Evolutionary conservation across 2,113 vertebrate species (phyloP).

Genomic region (Elephas maximus): DNA sequence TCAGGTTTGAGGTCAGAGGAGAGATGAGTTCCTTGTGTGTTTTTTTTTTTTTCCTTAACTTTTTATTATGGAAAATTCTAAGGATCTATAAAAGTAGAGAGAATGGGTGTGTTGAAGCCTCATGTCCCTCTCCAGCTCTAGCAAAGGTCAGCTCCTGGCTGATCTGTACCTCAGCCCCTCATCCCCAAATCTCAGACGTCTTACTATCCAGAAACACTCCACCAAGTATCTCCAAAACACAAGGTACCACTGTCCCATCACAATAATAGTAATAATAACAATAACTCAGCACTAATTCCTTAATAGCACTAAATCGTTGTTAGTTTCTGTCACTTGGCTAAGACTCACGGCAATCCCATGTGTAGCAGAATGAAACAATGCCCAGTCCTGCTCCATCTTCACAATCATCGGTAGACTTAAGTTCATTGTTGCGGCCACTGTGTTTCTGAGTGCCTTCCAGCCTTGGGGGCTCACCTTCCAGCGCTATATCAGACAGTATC

Average conservation of each 20-base stretch:
- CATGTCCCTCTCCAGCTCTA: too few species aligned
- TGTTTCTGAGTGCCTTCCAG: background rate
- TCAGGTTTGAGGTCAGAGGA: background rate
- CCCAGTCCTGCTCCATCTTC: background rate
- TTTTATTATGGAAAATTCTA: background rate
- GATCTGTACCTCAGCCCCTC: rapidly evolving
- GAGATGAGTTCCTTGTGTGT: background rate
- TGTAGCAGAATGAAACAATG: too few species aligned
- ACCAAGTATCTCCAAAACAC: background rate
- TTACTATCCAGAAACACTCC: rapidly evolving
- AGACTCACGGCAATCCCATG: background rate
- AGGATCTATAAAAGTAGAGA: background rate
- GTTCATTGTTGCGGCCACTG: background rate
- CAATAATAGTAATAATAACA: too few species aligned
- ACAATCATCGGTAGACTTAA: background rate
- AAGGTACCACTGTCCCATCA: background rate
- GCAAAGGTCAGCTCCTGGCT: background rate
- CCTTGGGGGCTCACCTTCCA: background rate
- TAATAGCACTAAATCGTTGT: background rate
- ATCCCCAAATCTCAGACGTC: background rate
- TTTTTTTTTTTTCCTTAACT: background rate
- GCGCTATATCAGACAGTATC: background rate
- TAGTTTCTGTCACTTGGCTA: background rate
- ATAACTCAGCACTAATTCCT: background rate
- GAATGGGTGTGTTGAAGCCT: rapidly evolving